Evolutionary conservation across 2,113 vertebrate genomes (phyloP), one percentile per base, ranked within the genome.

Genomic region (Ornithorhynchus anatinus): DNA sequence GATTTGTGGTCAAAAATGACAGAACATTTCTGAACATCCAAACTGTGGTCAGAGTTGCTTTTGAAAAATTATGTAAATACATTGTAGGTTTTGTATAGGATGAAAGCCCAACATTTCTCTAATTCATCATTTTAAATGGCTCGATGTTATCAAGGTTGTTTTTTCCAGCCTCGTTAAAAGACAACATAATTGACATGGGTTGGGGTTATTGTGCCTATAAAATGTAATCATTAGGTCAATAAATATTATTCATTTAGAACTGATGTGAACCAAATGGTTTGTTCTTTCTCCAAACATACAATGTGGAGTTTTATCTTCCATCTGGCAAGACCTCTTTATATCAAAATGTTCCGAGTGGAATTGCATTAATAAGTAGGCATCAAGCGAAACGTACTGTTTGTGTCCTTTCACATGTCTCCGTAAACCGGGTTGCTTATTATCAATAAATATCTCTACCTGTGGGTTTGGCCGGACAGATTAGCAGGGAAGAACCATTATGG

Each of bases 391-490:
- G 77, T 84, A 87, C 91, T 89, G 72, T 77, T 89, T 90, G 84
- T 87, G 85, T 84, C 73, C 80, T 88, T 89, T 90, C 82, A 80
- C 51, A 89, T 44, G 87, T 81, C 78, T 91, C 88, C 89, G 88
- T 88, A 91, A 89, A 84, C 69, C 15, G 65, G 87, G 78, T 87
- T 83, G 83, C 80, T 70, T 2, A 0, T 88, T 91, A 90, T 92
- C 90, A 92, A 86, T 82, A 89, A 86, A 77, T 82, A 90, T 93
- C 87, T 90, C 85, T 91, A 92, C 90, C 93, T 92, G 90, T 42
- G 44, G 79, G 82, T 82, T 83, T 75, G 88, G 82, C 76, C 80
- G 89, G 86, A 87, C 81, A 86, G 91, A 92, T 92, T 92, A 93
- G 82, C 81, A 44, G 53, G 88, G 82, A 79, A 90, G 86, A 91